Base-by-base conservation (phyloP, 2,797 vertebrate genomes). In the Okamejei kenojei region DNA sequence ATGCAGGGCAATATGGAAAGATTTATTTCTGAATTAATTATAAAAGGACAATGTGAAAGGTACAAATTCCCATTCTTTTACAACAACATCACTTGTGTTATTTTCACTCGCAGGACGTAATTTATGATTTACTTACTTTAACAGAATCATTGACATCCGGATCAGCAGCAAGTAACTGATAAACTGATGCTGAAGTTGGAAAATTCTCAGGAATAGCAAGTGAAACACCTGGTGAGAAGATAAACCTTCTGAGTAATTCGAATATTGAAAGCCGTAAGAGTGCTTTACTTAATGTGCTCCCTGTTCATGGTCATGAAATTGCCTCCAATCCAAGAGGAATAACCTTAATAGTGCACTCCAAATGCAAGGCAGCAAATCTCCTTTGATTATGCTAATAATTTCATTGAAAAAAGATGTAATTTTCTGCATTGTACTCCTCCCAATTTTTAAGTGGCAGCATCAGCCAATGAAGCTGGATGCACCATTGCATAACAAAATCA, bases 161-260 rank as follows among this genome's bases (percentile, higher is more conserved):
- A 9, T 90, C 88, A 90, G 63, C 35, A 45, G 88, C 68, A 73
- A 90, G 88, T 32, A 90, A 71, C 35, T 90, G 88, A 73, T 90
- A 90, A 2, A 90, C 65, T 73, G 88, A 90, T 6, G 19, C 11
- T 10, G 68, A 90, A 32, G 88, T 90, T 17, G 88, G 88, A 73
- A 90, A 68, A 26, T 90, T 90, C 35, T 90, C 88, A 90, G 88
- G 88, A 73, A 90, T 45, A 38, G 11, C 8, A 38, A 90, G 63
- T 71, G 88, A 90, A 90, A 90, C 65, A 90, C 88, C 88, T 90
- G 32, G 1, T 90, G 38, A 38, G 65, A 90, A 71, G 10, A 90
- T 38, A 73, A 35, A 65, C 63, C 88, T 35, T 90, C 45, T 19
- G 10, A 32, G 35, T 35, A 45, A 90, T 90, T 32, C 13, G 0